Base-by-base conservation (phyloP, 2,797 vertebrate genomes). In the Emys orbicularis region DNA sequence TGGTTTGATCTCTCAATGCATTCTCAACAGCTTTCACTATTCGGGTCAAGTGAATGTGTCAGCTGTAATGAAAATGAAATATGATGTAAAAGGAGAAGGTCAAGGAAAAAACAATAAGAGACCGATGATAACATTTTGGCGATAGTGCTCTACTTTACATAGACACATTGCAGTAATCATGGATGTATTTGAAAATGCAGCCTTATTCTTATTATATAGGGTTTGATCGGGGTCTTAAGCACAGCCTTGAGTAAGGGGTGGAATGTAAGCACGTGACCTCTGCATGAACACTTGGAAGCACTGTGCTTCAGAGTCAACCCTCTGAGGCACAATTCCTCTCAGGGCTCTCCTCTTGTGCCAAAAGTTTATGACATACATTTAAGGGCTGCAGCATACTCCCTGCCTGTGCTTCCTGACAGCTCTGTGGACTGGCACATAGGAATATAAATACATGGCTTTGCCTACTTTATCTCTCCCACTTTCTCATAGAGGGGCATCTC, bases 1-100 rank as follows among this genome's bases (percentile, higher is more conserved):
- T 15, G 23, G 72, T 77, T 81, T 1, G 0, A 13, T 74, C 2
- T 90, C 12, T 81, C 18, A 27, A 1, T 76, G 8, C 0, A 61
- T 79, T 90, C 41, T 25, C 2, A 2, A 50, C 53, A 82, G 27
- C 41, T 31, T 59, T 59, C 27, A 21, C 16, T 59, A 31, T 82
- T 81, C 54, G 34, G 18, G 54, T 47, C 27, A 81, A 81, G 15
- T 80, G 25, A 81, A 29, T 31, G 5, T 34, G 41, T 41, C 16
- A 47, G n/a, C 54, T 34, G 3, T 29, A 56, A 68, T 2, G 34
- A 50, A 37, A 23, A 80, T 80, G 34, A 79, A 84, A 84, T 41
- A 41, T 6, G 5, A 15, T 37, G 12, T 81, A 5, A 89, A 93
- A 87, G 25, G 80, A 2, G 16, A 85, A 65, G 83, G 1, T 1